A percentile compares a stretch with the other conserved stretches of the same genome.
Conservation (phyloP, 2,113 vertebrate genomes). For the Myrmecobius fasciatus region DNA sequence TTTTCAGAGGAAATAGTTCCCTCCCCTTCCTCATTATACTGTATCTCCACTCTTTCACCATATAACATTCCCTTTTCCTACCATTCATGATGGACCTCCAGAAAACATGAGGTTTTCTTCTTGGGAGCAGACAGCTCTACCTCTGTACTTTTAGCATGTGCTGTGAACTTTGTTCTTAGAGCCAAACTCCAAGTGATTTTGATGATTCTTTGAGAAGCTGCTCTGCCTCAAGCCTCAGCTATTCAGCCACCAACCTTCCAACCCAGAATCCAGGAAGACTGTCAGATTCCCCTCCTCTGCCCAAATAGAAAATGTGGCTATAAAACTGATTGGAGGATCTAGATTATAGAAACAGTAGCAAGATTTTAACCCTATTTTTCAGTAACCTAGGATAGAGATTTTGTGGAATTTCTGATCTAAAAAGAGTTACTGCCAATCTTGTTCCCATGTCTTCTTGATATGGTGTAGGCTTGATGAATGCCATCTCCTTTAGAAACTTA, state of each 20-base stretch:
- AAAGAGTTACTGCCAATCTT: neutral
- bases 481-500: neutral
- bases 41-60: neutral
- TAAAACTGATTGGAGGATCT: neutral
- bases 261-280: neutral
- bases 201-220: neutral
- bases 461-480: neutral
- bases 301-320: neutral
- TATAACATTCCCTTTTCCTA: neutral
- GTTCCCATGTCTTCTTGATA: neutral
- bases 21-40: conserved; percentile 2
- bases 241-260: neutral
- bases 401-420: neutral
- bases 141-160: neutral
- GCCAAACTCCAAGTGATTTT: neutral
- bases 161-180: neutral
- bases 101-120: neutral
- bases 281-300: neutral
- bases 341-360: rapidly evolving
- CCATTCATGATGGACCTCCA: neutral
- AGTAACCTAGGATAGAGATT: neutral
- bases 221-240: neutral
- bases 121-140: neutral
- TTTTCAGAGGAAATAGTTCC: conserved; percentile 34
- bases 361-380: neutral